A percentile compares a stretch with the other conserved stretches of the same genome.
These are phyloP conservation scores for Ephialtes manifestator DNA, from an alignment of 2,888 invertebrate genomes.

Conservation along the genomic window DNA sequence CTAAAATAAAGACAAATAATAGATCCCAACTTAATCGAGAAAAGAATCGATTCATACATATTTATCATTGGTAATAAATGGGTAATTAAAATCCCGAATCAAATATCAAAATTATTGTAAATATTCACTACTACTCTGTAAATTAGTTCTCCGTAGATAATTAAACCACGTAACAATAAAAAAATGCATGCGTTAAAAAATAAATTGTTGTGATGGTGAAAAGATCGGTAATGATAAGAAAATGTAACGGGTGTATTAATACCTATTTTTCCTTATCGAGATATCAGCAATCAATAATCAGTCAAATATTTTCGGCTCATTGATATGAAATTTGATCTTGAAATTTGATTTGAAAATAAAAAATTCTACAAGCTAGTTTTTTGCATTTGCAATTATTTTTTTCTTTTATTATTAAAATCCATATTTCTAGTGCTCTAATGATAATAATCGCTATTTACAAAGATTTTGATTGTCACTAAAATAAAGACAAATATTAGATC, in stretches of 20 bases:
- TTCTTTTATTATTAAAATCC: not conserved
- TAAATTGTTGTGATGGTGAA: not conserved
- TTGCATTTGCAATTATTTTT: not conserved
- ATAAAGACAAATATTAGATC: not conserved
- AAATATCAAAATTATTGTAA: too few species aligned
- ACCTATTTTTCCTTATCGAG: not conserved
- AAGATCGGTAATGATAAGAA: not conserved
- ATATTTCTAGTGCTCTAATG: not conserved
- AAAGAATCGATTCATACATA: too few species aligned
- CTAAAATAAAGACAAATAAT: not conserved
- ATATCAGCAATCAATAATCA: not conserved
- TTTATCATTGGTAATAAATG: too few species aligned
- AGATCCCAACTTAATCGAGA: too few species aligned
- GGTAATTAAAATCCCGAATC: too few species aligned
- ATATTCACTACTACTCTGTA: too few species aligned
- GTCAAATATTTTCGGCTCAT: not conserved
- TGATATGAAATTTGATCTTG: conserved; percentile 3
- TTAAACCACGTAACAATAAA: too few species aligned
- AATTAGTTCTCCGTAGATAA: too few species aligned
- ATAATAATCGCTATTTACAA: not conserved
- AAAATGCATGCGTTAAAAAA: too few species aligned
- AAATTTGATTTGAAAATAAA: not conserved
- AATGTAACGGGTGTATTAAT: not conserved
- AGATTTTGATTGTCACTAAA: not conserved
- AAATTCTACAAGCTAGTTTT: not conserved